Evolutionary conservation across 1,140 invertebrate species (phyloP).

Genomic region (Procambarus virginalis): DNA sequence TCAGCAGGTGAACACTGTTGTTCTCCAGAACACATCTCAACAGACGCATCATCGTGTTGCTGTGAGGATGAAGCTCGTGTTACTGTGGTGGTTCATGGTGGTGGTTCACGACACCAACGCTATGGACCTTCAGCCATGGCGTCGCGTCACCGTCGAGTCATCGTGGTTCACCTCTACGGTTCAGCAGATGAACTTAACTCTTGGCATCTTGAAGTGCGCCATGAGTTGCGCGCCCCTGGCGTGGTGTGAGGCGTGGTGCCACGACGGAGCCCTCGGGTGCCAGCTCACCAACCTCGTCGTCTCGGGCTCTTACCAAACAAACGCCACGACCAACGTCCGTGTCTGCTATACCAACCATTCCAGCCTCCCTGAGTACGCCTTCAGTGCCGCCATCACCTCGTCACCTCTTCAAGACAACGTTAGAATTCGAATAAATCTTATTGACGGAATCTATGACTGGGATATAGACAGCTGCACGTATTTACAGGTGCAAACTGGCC

Average conservation of each 20-base stretch:
- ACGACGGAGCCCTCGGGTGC: conserved; percentile 2
- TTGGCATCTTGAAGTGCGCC: neutral
- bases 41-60: neutral
- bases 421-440: neutral
- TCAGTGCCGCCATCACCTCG: neutral
- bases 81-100: neutral
- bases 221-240: neutral
- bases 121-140: neutral
- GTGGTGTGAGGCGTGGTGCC: neutral
- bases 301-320: neutral
- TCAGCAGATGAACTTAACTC: neutral
- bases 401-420: neutral
- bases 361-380: neutral
- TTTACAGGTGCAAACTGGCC: too few species aligned
- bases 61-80: neutral
- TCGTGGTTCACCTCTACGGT: neutral
- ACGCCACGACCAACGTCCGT: neutral
- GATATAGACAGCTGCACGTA: too few species aligned
- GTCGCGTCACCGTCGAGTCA: neutral
- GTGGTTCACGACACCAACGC: neutral
- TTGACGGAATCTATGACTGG: too few species aligned
- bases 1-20: too few species aligned
- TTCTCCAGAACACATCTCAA: too few species aligned
- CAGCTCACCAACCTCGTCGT: neutral
- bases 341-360: neutral